These are phyloP conservation scores for Danio kyathit DNA, from an alignment of 2,797 vertebrate species.

Conservation along the genomic window DNA sequence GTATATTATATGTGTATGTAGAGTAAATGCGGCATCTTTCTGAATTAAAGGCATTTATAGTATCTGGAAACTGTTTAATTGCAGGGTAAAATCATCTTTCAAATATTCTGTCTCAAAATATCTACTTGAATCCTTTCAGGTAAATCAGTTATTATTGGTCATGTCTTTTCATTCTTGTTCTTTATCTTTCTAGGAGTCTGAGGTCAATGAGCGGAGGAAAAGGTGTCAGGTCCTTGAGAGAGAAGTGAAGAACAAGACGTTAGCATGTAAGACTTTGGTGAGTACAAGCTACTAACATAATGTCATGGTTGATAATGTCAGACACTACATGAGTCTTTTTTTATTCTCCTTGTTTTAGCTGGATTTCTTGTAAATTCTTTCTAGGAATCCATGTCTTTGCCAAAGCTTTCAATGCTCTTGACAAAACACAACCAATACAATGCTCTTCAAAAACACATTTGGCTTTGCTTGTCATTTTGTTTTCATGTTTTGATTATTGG, in stretches of 20 bases:
- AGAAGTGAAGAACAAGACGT: conserved; percentile 59
- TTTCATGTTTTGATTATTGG: neutral
- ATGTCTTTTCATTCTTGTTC: conserved; percentile 2
- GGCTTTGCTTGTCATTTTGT: neutral
- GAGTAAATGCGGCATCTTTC: neutral
- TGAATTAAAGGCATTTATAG: neutral
- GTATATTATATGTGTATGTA: too few species aligned
- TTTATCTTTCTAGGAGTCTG: conserved; percentile 53
- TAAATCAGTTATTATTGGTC: conserved; percentile 4
- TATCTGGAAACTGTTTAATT: neutral
- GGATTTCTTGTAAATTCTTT: neutral
- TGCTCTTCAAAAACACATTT: neutral
- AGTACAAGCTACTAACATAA: conserved; percentile 14
- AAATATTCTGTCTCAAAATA: conserved; percentile 5
- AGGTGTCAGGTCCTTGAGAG: conserved; percentile 56
- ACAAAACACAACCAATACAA: neutral
- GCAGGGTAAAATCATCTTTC: neutral
- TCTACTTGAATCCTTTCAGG: neutral
- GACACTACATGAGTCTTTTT: neutral
- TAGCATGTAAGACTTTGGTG: conserved; percentile 62
- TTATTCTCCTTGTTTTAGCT: neutral
- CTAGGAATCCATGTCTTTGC: neutral
- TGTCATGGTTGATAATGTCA: neutral
- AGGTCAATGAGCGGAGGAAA: conserved; percentile 57
- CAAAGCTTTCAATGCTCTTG: neutral